Conservation (phyloP, 2,888 invertebrate species). For the Argyresthia goedartella region DNA sequence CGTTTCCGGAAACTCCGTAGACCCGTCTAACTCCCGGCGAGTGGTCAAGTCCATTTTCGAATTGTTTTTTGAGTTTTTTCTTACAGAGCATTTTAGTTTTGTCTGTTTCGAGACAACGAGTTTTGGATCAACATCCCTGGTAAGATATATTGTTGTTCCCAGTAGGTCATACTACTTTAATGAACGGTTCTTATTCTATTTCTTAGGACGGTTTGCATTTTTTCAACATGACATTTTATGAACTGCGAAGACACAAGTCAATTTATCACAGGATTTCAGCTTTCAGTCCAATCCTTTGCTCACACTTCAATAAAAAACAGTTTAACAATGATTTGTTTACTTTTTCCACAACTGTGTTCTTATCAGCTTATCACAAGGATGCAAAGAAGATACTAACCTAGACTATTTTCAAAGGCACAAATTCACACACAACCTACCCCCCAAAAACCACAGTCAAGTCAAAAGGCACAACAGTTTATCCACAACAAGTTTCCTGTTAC, state of each 20-base stretch:
- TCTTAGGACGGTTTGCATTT: background rate
- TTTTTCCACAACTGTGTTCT: no score
- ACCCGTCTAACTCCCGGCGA: slow-evolving; percentile 36
- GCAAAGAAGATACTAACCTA: no score
- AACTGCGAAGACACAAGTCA: no score
- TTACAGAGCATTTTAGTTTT: slow-evolving; percentile 1
- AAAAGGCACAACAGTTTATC: background rate
- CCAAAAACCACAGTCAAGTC: background rate
- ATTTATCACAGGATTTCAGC: no score
- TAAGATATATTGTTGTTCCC: no score
- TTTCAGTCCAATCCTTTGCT: background rate
- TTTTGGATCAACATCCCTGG: background rate
- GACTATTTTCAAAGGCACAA: background rate
- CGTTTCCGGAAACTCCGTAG: slow-evolving; percentile 30
- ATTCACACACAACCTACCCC: background rate
- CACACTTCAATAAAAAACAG: background rate
- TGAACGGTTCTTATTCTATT: background rate
- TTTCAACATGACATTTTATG: background rate
- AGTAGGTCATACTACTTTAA: no score
- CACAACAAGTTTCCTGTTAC: background rate
- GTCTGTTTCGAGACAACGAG: background rate
- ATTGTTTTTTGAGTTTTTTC: background rate
- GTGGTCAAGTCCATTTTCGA: slow-evolving; percentile 64
- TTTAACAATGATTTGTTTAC: background rate
- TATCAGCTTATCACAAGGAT: no score